These are phyloP conservation scores for Idris sp. DNA, from an alignment of 1,140 invertebrate species.

Conservation along the genomic window DNA sequence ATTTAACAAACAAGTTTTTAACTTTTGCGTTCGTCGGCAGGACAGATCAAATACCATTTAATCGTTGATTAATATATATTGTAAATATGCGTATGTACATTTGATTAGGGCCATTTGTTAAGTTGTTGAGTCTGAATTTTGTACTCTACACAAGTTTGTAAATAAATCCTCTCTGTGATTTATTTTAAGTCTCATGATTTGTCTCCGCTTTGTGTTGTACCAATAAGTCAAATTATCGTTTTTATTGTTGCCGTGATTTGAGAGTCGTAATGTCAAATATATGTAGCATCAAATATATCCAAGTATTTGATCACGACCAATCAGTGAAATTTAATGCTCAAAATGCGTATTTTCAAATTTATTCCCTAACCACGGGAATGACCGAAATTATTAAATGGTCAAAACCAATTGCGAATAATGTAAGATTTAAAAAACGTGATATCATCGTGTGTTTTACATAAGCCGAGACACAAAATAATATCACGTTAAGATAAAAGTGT, in stretches of 20 bases:
- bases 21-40: slow-evolving; percentile 12
- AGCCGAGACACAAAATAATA: slow-evolving; percentile 33
- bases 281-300: neutral
- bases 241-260: slow-evolving; percentile 11
- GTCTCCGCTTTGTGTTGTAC: slow-evolving; percentile 4
- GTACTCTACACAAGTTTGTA: neutral
- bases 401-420: slow-evolving; percentile 19
- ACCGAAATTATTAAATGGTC: slow-evolving; percentile 20
- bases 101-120: slow-evolving; percentile 30
- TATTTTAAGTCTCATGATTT: slow-evolving; percentile 36
- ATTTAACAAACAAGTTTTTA: no score
- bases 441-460: slow-evolving; percentile 51
- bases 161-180: slow-evolving; percentile 36
- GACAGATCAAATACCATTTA: slow-evolving; percentile 33
- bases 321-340: slow-evolving; percentile 54
- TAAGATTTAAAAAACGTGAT: slow-evolving; percentile 10
- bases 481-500: slow-evolving; percentile 39
- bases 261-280: slow-evolving; percentile 5
- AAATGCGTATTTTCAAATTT: slow-evolving; percentile 43
- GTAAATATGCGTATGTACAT: slow-evolving; percentile 45
- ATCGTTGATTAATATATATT: slow-evolving; percentile 41
- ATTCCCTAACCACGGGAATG: slow-evolving; percentile 19
- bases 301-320: slow-evolving; percentile 21
- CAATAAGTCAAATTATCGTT: slow-evolving; percentile 24
- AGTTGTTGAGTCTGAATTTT: slow-evolving; percentile 33